Evolutionary conservation across 2,113 vertebrate genomes (phyloP).

Genomic region (Pygoscelis adeliae): DNA sequence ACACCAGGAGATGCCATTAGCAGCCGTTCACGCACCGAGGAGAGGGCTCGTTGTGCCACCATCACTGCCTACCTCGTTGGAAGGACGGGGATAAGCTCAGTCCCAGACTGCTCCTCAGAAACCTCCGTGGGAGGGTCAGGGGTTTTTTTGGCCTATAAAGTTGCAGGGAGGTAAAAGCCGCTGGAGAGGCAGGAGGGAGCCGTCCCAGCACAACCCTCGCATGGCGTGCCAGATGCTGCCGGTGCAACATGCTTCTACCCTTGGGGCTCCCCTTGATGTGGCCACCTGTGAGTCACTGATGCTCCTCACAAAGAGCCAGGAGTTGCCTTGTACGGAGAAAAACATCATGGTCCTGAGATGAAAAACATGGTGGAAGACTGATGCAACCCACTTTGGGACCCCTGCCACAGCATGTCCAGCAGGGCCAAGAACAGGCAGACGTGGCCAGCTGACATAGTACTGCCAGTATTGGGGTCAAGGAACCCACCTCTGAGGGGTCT

Average conservation of each 20-base stretch:
- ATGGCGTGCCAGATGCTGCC: fast-evolving
- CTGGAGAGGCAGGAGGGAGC: background rate
- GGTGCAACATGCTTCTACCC: background rate
- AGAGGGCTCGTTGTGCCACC: background rate
- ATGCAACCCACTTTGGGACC: background rate
- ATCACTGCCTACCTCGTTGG: background rate
- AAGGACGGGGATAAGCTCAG: background rate
- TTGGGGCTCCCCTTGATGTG: background rate
- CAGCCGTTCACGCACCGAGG: background rate
- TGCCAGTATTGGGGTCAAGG: background rate
- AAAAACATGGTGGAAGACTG: background rate
- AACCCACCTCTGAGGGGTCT: background rate
- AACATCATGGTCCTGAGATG: too few relatives aligned
- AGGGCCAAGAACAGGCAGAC: background rate
- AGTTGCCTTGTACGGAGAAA: background rate
- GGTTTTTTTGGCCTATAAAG: background rate
- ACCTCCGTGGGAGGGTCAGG: background rate
- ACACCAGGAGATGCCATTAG: background rate
- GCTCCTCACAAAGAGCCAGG: background rate
- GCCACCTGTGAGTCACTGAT: background rate
- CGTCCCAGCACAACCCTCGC: background rate
- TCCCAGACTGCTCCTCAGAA: background rate
- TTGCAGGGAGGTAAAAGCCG: background rate
- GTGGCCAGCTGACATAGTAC: background rate
- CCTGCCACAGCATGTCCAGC: background rate